phyloP scores from a whole-genome alignment of 1,140 invertebrate species.

The Meloidogyne chitwoodi region DNA sequence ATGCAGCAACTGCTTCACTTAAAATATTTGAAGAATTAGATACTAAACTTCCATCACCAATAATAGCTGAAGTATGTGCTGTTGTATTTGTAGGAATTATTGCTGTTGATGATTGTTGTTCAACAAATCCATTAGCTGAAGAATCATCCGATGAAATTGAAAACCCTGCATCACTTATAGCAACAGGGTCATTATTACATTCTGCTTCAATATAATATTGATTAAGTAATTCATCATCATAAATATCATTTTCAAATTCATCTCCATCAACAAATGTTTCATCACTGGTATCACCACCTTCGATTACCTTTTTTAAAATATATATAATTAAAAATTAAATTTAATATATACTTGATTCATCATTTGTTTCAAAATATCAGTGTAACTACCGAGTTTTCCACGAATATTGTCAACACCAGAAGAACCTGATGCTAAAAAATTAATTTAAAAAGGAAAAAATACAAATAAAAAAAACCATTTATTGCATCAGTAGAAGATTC shows the following conservation, averaged over 20 bases:
- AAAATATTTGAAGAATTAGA: conserved; percentile 6
- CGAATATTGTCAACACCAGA: conserved; percentile 12
- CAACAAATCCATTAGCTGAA: conserved; percentile 1
- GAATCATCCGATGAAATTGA: conserved; percentile 13
- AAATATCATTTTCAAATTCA: conserved; percentile 37
- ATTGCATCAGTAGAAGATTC: conserved; percentile 18
- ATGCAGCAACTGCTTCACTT: conserved; percentile 16
- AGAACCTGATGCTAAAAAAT: neutral
- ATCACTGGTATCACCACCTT: conserved; percentile 2
- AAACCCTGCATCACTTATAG: neutral
- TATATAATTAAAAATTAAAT: neutral
- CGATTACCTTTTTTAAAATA: neutral
- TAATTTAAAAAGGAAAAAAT: no score
- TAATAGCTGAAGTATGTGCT: neutral
- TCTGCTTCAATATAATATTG: conserved; percentile 1
- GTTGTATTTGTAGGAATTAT: neutral
- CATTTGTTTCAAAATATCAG: conserved; percentile 39
- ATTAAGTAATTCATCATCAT: conserved; percentile 39
- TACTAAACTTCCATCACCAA: neutral
- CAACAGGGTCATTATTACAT: neutral
- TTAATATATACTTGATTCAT: conserved; percentile 36
- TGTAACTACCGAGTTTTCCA: conserved; percentile 33
- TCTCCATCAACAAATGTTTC: conserved; percentile 20
- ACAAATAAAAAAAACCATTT: conserved; percentile 25
- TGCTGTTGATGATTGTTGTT: neutral